Percentiles rank a stretch among this genome's conserved stretches.
phyloP scores from a whole-genome alignment of 2,797 vertebrate genomes.

The Momotus momota region DNA sequence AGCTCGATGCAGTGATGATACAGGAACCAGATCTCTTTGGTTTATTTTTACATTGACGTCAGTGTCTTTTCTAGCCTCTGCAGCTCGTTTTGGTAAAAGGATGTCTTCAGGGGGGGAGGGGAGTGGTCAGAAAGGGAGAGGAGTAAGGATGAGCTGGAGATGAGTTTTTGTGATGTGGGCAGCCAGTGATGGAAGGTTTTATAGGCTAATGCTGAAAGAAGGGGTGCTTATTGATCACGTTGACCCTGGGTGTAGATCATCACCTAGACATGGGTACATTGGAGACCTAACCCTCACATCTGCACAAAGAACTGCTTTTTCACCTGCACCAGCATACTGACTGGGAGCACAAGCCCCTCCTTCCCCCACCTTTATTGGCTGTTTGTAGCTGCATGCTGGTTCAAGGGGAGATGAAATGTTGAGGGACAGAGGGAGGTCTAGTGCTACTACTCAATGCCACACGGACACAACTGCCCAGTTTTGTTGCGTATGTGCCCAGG shows the following conservation, averaged over 20 bases:
- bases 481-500: neutral
- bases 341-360: neutral
- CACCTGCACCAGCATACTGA: neutral
- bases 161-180: neutral
- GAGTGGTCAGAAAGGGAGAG: conserved; percentile 28
- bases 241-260: neutral
- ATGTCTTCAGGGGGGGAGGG: conserved; percentile 58
- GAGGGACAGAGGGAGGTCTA: accelerated
- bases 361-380: neutral
- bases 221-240: neutral
- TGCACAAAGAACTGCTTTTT: neutral
- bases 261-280: neutral
- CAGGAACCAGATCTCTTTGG: conserved; percentile 69
- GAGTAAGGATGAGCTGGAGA: neutral
- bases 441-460: neutral
- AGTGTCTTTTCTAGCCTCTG: conserved; percentile 66
- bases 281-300: neutral
- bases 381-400: neutral
- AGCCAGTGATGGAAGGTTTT: neutral
- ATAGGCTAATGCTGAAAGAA: neutral
- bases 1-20: neutral
- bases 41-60: conserved; percentile 80
- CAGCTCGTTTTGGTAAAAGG: conserved; percentile 73
- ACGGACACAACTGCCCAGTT: neutral
- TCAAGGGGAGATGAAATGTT: neutral